A percentile compares a stretch with the other conserved stretches of the same genome.
phyloP scores from a whole-genome alignment of 2,797 vertebrate species.

The Botia almorhae region DNA sequence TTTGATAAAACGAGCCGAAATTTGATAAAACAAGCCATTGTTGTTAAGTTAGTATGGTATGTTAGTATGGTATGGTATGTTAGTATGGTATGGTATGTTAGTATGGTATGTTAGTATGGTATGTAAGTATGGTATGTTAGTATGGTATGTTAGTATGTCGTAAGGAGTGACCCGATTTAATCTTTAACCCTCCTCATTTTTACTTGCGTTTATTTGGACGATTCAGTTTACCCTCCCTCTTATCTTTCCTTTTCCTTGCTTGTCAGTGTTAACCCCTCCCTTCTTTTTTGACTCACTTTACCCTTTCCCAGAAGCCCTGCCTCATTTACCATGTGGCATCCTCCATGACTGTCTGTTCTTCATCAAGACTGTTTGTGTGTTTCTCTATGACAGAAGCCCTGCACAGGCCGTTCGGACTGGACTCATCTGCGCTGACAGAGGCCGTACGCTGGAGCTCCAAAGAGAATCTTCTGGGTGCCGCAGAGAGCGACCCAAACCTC shows the following conservation, averaged over 20 bases:
- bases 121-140: neutral
- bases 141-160: neutral
- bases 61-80: too few species aligned
- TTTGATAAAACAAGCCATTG: too few species aligned
- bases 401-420: slow-evolving; percentile 91
- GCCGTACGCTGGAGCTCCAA: slow-evolving; percentile 99
- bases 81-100: too few species aligned
- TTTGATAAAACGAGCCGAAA: too few species aligned
- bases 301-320: slow-evolving; percentile 24
- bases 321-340: slow-evolving; percentile 17
- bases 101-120: too few species aligned
- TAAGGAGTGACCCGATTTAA: neutral
- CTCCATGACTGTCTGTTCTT: slow-evolving; percentile 15
- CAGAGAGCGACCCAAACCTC: slow-evolving; percentile 97
- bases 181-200: neutral
- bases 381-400: slow-evolving; percentile 85
- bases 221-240: neutral
- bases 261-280: slow-evolving; percentile 5
- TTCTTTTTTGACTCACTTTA: slow-evolving; percentile 21
- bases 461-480: slow-evolving; percentile 95
- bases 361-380: neutral
- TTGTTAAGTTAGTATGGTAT: too few species aligned
- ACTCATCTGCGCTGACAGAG: slow-evolving; percentile 91
- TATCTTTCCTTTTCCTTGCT: slow-evolving; percentile 20
- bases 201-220: slow-evolving; percentile 13